Base-by-base conservation (phyloP, 2,113 vertebrate species). In the Petrocephalus zakoni region DNA sequence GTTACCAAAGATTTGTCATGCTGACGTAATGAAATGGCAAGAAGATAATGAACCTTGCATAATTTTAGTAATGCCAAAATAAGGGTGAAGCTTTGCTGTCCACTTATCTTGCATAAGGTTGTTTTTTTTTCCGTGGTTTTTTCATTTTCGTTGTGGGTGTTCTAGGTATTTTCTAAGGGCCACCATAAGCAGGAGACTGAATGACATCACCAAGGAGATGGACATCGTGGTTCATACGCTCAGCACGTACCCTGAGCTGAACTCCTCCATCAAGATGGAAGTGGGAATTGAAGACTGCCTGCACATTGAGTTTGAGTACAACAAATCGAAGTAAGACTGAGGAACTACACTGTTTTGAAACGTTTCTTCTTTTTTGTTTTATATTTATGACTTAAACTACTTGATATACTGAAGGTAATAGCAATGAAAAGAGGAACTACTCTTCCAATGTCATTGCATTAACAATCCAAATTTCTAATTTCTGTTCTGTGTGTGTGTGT, bases 211-310 rank as follows among this genome's bases (percentile, higher is more conserved):
- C 90, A 99, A 99, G 91, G 98, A 99, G 93, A 97, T 97, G 97
- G 98, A 99, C 91, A 98, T 99, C 0, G 98, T 99, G 0, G 98
- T 99, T 58, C 98, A 99, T 92, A 99, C 98, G 0, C 93, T 99
- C 84, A 99, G 97, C 94, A 98, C 98, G 0, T 96, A 99, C 91
- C 98, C 98, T 0, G 98, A 99, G 92, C 96, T 99, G 91, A 99
- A 99, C 94, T 99, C 98, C 11, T 99, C 98, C 78, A 99, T 99
- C 90, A 99, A 98, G 93, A 99, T 99, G 98, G 98, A 99, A 91
- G 98, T 99, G 49, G 98, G 98, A 29, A 99, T 99, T 0, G 98
- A 99, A 92, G 98, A 99, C 88, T 99, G 98, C 91, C 96, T 99
- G 86, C 98, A 99, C 94, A 99, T 99, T 22, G 98, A 99, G 93